Conservation (phyloP, 2,113 vertebrate genomes). For the Hepsetus odoe region DNA sequence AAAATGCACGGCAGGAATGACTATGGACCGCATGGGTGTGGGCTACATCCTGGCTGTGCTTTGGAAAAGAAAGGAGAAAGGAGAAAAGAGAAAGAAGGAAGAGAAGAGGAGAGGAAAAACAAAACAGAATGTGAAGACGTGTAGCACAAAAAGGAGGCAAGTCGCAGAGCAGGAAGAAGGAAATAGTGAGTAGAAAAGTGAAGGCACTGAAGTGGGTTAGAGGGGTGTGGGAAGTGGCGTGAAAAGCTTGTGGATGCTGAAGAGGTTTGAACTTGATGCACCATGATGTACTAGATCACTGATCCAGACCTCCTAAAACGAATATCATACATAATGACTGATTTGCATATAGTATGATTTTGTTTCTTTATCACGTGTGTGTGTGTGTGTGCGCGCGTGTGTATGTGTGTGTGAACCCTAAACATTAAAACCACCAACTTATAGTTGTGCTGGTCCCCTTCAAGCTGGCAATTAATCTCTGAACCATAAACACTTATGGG, state of each 20-base stretch:
- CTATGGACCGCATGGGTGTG: conserved; percentile 69
- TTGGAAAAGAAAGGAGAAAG: conserved; percentile 42
- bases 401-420: too few species aligned
- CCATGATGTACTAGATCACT: not conserved
- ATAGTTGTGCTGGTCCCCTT: too few species aligned
- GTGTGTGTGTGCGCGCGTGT: too few species aligned
- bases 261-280: not conserved
- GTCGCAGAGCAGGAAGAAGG: not conserved
- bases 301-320: not conserved
- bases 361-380: too few species aligned
- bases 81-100: conserved; percentile 18
- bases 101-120: not conserved
- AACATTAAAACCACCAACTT: too few species aligned
- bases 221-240: not conserved
- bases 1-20: conserved; percentile 66
- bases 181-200: conserved; percentile 1
- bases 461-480: too few species aligned
- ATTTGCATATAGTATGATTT: too few species aligned
- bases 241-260: not conserved
- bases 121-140: conserved; percentile 22
- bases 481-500: too few species aligned
- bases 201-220: not conserved
- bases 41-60: conserved; percentile 69
- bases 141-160: not conserved
- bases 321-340: too few species aligned